Evolutionary conservation across 2,888 invertebrate genomes (phyloP).

Genomic region (Tinea semifulvella): DNA sequence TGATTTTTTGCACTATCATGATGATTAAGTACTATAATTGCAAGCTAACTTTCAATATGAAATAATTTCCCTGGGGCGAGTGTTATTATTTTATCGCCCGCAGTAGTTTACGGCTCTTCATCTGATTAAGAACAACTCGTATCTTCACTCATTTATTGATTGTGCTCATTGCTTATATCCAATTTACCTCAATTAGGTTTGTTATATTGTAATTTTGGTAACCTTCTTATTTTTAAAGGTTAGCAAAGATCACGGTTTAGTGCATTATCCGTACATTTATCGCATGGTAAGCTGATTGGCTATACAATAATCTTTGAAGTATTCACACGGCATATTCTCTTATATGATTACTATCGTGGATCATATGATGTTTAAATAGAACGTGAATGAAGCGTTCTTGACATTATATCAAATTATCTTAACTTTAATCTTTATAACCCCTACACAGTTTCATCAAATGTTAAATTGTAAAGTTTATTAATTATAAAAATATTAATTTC

Average conservation of each 20-base stretch:
- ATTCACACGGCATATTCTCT: neutral
- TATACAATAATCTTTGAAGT: neutral
- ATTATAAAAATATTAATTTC: constrained; percentile 42
- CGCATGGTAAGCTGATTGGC: neutral
- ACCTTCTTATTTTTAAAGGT: no score
- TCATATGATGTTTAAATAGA: constrained; percentile 13
- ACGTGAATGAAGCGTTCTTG: constrained; percentile 40
- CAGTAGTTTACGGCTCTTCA: neutral
- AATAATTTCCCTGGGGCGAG: constrained; percentile 1
- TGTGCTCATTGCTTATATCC: neutral
- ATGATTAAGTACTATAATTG: constrained; percentile 11
- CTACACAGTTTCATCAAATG: neutral
- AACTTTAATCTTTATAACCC: neutral
- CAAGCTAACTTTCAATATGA: constrained; percentile 8
- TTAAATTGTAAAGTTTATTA: neutral
- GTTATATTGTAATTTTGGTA: no score
- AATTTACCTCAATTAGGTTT: no score
- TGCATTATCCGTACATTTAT: no score
- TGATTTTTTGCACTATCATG: constrained; percentile 11
- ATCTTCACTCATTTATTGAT: neutral
- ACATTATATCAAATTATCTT: constrained; percentile 30
- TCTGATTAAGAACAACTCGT: neutral
- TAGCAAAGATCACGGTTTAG: no score
- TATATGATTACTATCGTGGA: constrained; percentile 2
- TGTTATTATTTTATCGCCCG: neutral